Evolutionary conservation across 2,113 vertebrate genomes (phyloP), one percentile per base, ranked within the genome.

Genomic region (Corydoras sp.): DNA sequence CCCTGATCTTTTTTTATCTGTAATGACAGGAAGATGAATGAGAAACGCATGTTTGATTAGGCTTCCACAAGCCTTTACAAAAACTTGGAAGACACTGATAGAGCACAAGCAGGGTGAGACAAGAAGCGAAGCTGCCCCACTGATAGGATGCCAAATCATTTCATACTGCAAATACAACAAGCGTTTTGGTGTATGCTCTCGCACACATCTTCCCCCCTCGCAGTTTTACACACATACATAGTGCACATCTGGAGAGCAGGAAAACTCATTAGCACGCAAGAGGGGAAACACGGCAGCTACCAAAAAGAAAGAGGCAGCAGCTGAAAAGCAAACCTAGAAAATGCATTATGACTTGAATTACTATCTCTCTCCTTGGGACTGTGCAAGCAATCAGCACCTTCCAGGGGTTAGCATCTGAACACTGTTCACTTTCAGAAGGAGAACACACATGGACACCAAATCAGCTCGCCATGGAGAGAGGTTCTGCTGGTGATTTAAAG

Each of bases 1-100:
- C 15, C 54, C 48, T 68, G 65, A 32, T 65, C 71, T 51, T 65
- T 48, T 67, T 70, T 65, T 70, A 65, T 66, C 67, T 64, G 32
- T 74, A 78, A 78, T 78, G 81, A 82, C 78, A 71, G 74, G 60
- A 78, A 78, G 78, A 80, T 80, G 72, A 80, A 80, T 75, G 76
- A 68, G 74, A 65, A 75, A 73, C 69, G 18, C 30, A 71, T 71
- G 73, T 78, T 72, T 71, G 75, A 77, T 63, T 64, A 71, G 69
- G 55, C 67, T 73, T 69, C 73, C 64, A 35, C 72, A 14, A 68
- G 67, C 70, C 55, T 12, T 75, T 67, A 75, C 66, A 69, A 68
- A 74, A 63, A 35, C 64, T 50, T 62, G 62, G 65, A 51, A 66
- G 58, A 76, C 64, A 56, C 64, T 53, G 71, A 67, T 49, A 55